Base-by-base conservation (phyloP, 2,888 invertebrate species). In the Clanis bilineata region DNA sequence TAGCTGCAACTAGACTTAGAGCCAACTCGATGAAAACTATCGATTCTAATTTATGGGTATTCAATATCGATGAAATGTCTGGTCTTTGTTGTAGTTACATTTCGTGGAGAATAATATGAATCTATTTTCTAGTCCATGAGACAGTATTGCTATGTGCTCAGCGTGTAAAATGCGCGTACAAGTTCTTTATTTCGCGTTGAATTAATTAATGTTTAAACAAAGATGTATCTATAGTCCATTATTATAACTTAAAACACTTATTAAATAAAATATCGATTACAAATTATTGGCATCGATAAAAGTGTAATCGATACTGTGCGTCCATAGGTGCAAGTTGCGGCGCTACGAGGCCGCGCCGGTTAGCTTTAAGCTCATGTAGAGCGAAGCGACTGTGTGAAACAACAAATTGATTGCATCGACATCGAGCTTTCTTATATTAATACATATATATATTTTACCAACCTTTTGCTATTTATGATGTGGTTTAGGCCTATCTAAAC, bases 301-400 rank as follows among this genome's bases (percentile, higher is more conserved):
- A 15, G 18, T 41, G 41, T 41, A 41, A 41, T 41, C 41, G 41
- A 41, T 41, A 41, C 7, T 18, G 18, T 41, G 41, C 18, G 18
- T 18, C 84, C 86, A 88, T 86, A 85, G 80, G 79, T 77, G 82
- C 76, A 74, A 77, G 80, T 78, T 77, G 82, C 76, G 74, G 77
- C 83, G 79, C 77, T 74, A 73, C 71, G 77, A 77, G 76, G 77
- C 79, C 82, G 85, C 76, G 77, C 79, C 82, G 85, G 78, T 80
- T 74, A 82, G 80, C 85, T 86, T 85, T 83, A 86, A 86, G 85
- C 88, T 88, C 83, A 85, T 79, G 80, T 84, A 80, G 15, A 10
- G 28, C 28, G 74, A 72, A 62, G 69, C 71, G 71, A 71, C 71
- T 76, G 82, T 80, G 81, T 77, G 76, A 86, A 86, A 82, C 79